Evolutionary conservation across 1,140 invertebrate species (phyloP).

Genomic region (Drosophila albomicans): DNA sequence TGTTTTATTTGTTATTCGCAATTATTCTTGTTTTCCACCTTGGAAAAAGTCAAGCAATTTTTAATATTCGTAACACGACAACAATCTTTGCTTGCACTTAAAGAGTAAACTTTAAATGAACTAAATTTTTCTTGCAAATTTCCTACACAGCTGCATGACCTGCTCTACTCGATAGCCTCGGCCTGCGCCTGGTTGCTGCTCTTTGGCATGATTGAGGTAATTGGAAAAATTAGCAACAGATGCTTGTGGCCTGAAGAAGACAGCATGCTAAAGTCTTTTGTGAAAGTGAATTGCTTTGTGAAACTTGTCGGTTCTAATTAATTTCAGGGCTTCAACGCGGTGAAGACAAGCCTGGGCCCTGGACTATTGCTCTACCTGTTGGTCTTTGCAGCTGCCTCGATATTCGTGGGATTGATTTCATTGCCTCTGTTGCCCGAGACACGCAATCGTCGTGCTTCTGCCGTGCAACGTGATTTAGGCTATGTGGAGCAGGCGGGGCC

Average conservation of each 20-base stretch:
- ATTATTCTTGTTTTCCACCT: too few relatives aligned
- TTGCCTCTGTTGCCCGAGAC: constrained; percentile 66
- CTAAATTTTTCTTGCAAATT: too few relatives aligned
- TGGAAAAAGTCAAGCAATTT: too few relatives aligned
- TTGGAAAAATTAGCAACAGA: background rate
- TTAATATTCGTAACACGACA: too few relatives aligned
- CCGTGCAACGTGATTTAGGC: constrained; percentile 63
- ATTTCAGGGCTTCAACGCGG: constrained; percentile 63
- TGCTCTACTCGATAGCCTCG: constrained; percentile 67
- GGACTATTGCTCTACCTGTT: constrained; percentile 61
- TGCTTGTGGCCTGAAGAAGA: background rate
- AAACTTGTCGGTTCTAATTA: background rate
- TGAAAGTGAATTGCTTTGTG: background rate
- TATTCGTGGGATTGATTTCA: constrained; percentile 64
- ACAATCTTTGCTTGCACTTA: too few relatives aligned
- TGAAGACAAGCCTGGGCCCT: constrained; percentile 50
- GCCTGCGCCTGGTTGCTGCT: constrained; percentile 65
- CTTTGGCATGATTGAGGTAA: constrained; percentile 74
- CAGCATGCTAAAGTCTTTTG: too few relatives aligned
- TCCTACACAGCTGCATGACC: constrained; percentile 54
- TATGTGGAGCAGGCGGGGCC: constrained; percentile 52
- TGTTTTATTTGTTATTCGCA: too few relatives aligned
- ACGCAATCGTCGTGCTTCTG: constrained; percentile 58
- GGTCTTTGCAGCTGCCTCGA: constrained; percentile 68
- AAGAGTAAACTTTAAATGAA: too few relatives aligned